Percentiles rank a stretch among this genome's conserved stretches.
phyloP scores from a whole-genome alignment of 2,113 vertebrate species.

The Alligator sinensis region DNA sequence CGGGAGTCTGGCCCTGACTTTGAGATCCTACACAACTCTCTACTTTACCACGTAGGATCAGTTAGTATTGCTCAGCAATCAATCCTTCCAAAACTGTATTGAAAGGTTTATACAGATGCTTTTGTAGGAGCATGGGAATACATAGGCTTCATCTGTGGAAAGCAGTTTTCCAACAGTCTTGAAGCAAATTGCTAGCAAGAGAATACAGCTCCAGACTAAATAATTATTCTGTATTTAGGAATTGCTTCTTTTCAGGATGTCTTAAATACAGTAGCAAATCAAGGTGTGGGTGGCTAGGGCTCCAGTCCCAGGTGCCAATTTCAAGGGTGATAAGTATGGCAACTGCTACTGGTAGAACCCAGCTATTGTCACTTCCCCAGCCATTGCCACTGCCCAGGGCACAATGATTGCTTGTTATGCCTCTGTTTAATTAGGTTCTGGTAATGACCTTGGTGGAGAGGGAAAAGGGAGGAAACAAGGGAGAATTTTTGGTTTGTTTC shows the following conservation, averaged over 20 bases:
- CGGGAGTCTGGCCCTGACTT: not conserved
- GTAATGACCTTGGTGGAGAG: not conserved
- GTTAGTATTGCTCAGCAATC: not conserved
- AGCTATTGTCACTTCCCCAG: too few relatives aligned
- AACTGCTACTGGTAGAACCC: too few relatives aligned
- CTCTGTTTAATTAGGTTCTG: too few relatives aligned
- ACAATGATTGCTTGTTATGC: too few relatives aligned
- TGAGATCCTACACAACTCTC: not conserved
- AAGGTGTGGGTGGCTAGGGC: too few relatives aligned
- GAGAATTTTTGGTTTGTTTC: not conserved
- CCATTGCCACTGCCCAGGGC: too few relatives aligned
- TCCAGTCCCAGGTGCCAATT: too few relatives aligned
- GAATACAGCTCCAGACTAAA: not conserved
- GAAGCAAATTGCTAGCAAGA: not conserved
- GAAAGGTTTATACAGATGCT: not conserved
- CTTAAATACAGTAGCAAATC: too few relatives aligned
- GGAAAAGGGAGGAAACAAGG: not conserved
- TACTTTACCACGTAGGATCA: not conserved
- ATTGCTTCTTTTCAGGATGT: not conserved
- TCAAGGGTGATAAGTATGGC: too few relatives aligned
- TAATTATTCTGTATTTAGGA: not conserved
- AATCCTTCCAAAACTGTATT: not conserved
- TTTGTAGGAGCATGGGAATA: not conserved
- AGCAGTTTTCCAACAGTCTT: too few relatives aligned
- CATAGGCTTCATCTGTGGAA: not conserved